Conservation (phyloP, 2,888 invertebrate species). For the Ecliptopera silaceata region DNA sequence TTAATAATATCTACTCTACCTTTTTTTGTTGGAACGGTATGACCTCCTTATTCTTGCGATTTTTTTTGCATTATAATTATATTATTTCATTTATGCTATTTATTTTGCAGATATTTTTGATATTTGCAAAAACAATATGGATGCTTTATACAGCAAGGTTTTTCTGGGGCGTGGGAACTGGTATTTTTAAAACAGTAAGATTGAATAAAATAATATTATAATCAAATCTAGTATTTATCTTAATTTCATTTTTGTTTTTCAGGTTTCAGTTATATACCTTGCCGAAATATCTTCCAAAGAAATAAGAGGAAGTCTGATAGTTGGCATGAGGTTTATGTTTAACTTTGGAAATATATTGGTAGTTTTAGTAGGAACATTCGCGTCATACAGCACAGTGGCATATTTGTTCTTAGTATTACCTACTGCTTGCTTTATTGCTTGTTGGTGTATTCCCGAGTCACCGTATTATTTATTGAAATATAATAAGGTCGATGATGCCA, state of each 20-base stretch:
- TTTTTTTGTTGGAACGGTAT: constrained; percentile 55
- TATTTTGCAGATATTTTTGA: constrained; percentile 59
- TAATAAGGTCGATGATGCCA: constrained; percentile 65
- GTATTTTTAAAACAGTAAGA: constrained; percentile 62
- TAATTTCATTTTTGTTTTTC: constrained; percentile 24
- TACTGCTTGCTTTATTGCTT: constrained; percentile 64
- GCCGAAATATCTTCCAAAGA: constrained; percentile 71
- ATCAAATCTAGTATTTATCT: neutral
- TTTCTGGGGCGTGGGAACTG: constrained; percentile 74
- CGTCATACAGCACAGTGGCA: constrained; percentile 60
- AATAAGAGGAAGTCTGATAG: constrained; percentile 60
- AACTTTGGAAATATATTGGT: constrained; percentile 64
- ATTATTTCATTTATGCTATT: neutral
- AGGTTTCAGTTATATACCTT: constrained; percentile 68
- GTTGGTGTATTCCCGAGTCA: constrained; percentile 81
- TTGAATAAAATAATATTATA: too few species aligned
- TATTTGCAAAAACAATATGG: constrained; percentile 63
- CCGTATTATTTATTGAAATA: constrained; percentile 82
- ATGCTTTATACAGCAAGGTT: constrained; percentile 70
- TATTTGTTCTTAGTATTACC: constrained; percentile 69
- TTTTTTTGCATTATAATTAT: neutral
- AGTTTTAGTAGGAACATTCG: constrained; percentile 60
- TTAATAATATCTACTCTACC: constrained; percentile 57
- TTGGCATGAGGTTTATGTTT: constrained; percentile 56
- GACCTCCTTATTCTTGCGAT: too few species aligned